These are phyloP conservation scores for Drosophila erecta DNA, from an alignment of 1,140 invertebrate species.

Conservation along the genomic window DNA sequence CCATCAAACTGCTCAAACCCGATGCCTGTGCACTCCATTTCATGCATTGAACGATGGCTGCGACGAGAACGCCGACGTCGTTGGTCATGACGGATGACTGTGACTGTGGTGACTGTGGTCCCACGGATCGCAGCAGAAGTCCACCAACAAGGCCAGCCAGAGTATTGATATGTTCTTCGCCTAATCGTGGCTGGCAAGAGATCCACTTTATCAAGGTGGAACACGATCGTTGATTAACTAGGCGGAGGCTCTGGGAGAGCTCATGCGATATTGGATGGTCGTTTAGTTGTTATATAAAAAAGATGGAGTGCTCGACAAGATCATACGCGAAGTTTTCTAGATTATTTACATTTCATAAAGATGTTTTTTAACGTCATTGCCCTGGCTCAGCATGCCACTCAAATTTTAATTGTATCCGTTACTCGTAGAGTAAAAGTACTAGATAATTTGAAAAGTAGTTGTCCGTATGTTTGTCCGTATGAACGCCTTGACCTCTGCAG, in stretches of 20 bases:
- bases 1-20: constrained; percentile 82
- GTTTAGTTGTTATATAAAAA: too few species aligned
- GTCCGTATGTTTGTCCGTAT: too few species aligned
- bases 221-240: constrained; percentile 24
- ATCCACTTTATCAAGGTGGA: constrained; percentile 39
- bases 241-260: background rate
- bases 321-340: too few species aligned
- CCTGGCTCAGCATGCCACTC: too few species aligned
- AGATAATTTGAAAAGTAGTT: too few species aligned
- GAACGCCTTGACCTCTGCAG: too few species aligned
- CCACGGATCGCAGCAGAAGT: constrained; percentile 35
- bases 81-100: constrained; percentile 69
- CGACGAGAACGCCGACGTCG: constrained; percentile 65
- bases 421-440: too few species aligned
- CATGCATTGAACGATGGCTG: constrained; percentile 62
- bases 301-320: too few species aligned
- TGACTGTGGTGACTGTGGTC: constrained; percentile 78
- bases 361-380: too few species aligned
- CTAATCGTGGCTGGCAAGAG: constrained; percentile 6
- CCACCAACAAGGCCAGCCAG: constrained; percentile 29
- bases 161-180: constrained; percentile 19
- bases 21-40: constrained; percentile 66
- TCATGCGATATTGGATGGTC: constrained; percentile 18
- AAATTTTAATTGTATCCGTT: too few species aligned
- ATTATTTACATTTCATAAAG: too few species aligned